phyloP scores from a whole-genome alignment of 2,113 vertebrate genomes.

The Saguinus midas region DNA sequence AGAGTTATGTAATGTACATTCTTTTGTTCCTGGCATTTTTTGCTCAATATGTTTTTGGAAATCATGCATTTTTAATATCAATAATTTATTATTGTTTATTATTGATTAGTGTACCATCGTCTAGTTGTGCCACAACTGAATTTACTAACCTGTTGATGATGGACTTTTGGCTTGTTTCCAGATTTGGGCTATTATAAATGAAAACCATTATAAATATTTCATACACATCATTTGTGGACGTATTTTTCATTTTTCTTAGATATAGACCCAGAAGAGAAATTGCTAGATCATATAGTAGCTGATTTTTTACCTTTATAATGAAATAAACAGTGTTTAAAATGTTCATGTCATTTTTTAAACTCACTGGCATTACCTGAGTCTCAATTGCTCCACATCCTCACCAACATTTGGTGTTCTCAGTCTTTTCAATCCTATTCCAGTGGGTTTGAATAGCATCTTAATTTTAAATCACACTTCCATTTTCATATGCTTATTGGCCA shows the following conservation, averaged over 20 bases:
- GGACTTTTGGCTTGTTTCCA: neutral
- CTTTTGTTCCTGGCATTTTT: neutral
- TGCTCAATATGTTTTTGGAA: neutral
- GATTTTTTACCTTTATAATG: neutral
- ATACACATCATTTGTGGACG: neutral
- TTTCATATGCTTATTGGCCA: neutral
- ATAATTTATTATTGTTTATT: neutral
- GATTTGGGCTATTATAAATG: neutral
- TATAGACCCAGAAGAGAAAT: neutral
- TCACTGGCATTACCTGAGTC: neutral
- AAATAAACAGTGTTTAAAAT: neutral
- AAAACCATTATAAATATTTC: neutral
- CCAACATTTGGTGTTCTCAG: neutral
- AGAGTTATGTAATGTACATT: neutral
- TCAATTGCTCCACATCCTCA: neutral
- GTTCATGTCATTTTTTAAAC: neutral
- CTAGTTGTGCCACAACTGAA: neutral
- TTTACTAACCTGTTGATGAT: neutral
- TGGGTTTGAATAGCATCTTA: neutral
- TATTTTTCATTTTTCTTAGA: neutral
- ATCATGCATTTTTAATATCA: neutral
- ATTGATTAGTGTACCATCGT: neutral
- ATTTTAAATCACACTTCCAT: neutral
- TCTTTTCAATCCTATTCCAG: neutral
- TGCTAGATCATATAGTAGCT: neutral